Percentiles rank a stretch among this genome's conserved stretches.
phyloP scores from a whole-genome alignment of 2,113 vertebrate species.

The Chaetodon auriga region DNA sequence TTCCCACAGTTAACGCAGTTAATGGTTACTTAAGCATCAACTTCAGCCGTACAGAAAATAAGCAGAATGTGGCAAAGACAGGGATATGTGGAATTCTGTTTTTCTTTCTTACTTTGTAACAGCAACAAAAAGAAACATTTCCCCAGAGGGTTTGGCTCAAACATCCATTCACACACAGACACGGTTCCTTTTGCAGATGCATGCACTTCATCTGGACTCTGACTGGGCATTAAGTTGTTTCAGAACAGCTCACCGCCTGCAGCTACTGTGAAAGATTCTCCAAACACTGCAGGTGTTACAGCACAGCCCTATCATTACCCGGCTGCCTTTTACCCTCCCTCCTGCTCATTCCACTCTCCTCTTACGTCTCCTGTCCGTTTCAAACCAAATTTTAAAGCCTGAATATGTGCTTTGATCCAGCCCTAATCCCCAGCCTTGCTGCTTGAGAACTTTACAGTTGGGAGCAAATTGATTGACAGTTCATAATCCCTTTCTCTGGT shows the following conservation, averaged over 20 bases:
- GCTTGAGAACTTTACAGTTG: conserved; percentile 38
- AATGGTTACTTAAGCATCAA: neutral
- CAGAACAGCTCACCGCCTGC: conserved; percentile 21
- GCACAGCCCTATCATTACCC: conserved; percentile 46
- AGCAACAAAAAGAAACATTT: neutral
- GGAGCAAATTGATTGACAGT: conserved; percentile 53
- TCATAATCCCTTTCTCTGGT: conserved; percentile 52
- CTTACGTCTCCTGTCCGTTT: conserved; percentile 27
- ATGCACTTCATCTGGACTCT: conserved; percentile 12
- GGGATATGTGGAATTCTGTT: neutral
- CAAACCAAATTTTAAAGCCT: conserved; percentile 32
- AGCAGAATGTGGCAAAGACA: neutral
- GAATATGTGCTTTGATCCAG: conserved; percentile 63
- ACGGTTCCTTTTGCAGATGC: neutral
- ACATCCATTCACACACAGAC: conserved; percentile 7
- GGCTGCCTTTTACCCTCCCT: conserved; percentile 9
- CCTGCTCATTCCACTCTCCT: conserved; percentile 15
- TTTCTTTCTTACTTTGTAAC: neutral
- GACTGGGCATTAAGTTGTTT: conserved; percentile 24
- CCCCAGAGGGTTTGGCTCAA: neutral
- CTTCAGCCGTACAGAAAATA: neutral
- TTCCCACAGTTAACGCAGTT: neutral
- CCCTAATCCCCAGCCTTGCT: conserved; percentile 42
- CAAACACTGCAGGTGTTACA: conserved; percentile 51
- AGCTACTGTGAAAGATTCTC: conserved; percentile 22